Base-by-base conservation (phyloP, 2,888 invertebrate species). In the Alloplasta piceator region DNA sequence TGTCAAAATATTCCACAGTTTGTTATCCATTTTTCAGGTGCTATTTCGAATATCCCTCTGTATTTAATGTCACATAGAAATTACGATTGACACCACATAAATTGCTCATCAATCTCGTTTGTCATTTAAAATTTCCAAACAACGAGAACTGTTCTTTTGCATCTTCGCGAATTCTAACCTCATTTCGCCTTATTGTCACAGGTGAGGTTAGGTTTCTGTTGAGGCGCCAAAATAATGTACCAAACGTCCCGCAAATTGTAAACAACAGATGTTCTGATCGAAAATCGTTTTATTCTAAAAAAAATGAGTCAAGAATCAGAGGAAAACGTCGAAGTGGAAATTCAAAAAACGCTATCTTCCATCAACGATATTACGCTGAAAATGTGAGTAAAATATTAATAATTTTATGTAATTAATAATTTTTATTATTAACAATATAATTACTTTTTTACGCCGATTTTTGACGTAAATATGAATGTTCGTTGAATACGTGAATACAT, bases 301-400 rank as follows among this genome's bases (percentile, higher is more conserved):
- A 82, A 16, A 7, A 82, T 80, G 83, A 73, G 66, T 6, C 64
- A 80, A 41, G 6, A 71, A 63, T 60, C 79, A 0, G 78, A 82
- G 5, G 5, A 78, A 5, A 60, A 77, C 9, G 50, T 82, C 6
- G 78, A 80, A 52, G 46, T 78, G 4, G 84, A 87, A 76, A 84
- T 86, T 36, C 82, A 86, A 68, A 83, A 80, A n/a, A 68, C 81
- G n/a, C 72, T 87, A 46, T 46, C 43, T 5, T 43, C 63, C 50
- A 87, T 87, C 55, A 83, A 86, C 41, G 66, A 82, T 6, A 80
- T 85, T 46, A 83, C 82, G 60, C 14, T 66, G 1, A 85, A 85
- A 78, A 79, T 87, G 87, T 86, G 72, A 87, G 84, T 78, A 43
- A 26, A 12, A 74, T 14, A 7, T 56, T 10, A 58, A 7, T 6